Evolutionary conservation across 2,797 vertebrate genomes (phyloP).

Genomic region (Austrolebias charrua): DNA sequence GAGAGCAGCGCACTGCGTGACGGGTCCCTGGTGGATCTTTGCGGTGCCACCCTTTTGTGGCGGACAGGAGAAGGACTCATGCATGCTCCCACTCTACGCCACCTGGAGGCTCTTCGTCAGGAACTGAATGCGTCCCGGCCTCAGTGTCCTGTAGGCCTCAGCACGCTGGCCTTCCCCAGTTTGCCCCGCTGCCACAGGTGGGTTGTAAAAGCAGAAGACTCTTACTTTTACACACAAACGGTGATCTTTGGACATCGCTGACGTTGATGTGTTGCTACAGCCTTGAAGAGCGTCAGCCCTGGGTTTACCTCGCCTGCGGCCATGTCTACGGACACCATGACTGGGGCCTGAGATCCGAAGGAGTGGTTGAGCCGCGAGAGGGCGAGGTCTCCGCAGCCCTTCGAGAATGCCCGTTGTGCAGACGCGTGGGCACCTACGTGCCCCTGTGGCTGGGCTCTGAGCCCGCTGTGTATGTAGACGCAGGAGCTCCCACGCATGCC

Average conservation of each 20-base stretch:
- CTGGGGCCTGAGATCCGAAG: constrained; percentile 91
- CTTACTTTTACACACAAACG: neutral
- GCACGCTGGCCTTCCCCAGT: constrained; percentile 96
- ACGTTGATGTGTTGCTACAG: constrained; percentile 64
- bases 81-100: constrained; percentile 80
- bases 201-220: neutral
- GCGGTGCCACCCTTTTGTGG: constrained; percentile 82
- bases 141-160: constrained; percentile 97
- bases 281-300: constrained; percentile 95
- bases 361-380: constrained; percentile 61
- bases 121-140: constrained; percentile 96
- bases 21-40: constrained; percentile 85
- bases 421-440: constrained; percentile 92
- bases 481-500: constrained; percentile 88
- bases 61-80: constrained; percentile 80
- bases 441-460: constrained; percentile 95
- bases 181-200: constrained; percentile 90
- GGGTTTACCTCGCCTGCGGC: constrained; percentile 93
- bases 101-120: constrained; percentile 94
- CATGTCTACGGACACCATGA: constrained; percentile 94
- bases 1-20: constrained; percentile 94
- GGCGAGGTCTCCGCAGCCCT: constrained; percentile 71
- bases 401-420: constrained; percentile 93
- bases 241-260: neutral
- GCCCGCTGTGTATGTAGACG: constrained; percentile 91